A percentile compares a stretch with the other conserved stretches of the same genome.
These are phyloP conservation scores for Eudasyphora cyanicolor DNA, from an alignment of 2,888 invertebrate genomes.

Conservation along the genomic window DNA sequence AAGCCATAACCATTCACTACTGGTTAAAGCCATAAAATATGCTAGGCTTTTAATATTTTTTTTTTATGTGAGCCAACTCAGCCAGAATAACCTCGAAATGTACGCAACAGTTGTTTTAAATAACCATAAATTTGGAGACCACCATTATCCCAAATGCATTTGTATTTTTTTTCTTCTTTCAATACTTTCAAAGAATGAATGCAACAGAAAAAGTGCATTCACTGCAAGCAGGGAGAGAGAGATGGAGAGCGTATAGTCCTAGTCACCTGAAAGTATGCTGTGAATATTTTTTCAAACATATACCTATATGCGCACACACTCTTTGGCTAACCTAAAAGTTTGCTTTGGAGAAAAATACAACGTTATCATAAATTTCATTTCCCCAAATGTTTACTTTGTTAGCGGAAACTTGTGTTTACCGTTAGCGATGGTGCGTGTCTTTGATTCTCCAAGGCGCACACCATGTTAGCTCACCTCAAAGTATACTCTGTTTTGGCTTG, in stretches of 20 bases:
- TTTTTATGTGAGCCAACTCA: slow-evolving; percentile 12
- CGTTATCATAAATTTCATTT: slow-evolving; percentile 19
- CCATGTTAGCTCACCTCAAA: not conserved
- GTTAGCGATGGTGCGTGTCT: not conserved
- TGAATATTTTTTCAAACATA: no score
- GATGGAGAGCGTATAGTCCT: not conserved
- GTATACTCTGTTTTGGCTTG: not conserved
- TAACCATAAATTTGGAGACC: slow-evolving; percentile 40
- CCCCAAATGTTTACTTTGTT: not conserved
- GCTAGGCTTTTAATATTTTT: slow-evolving; percentile 28
- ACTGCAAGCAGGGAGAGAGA: not conserved
- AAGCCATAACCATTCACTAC: slow-evolving; percentile 5
- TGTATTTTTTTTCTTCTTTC: no score
- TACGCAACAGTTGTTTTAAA: slow-evolving; percentile 65
- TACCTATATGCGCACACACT: not conserved
- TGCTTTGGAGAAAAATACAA: slow-evolving; percentile 2
- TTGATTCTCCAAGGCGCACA: not conserved
- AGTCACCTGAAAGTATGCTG: not conserved
- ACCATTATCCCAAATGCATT: slow-evolving; percentile 11
- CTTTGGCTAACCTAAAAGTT: not conserved
- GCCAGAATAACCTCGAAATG: slow-evolving; percentile 28
- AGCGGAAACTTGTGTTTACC: slow-evolving; percentile 1
- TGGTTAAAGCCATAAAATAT: slow-evolving; percentile 50
- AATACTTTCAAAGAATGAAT: not conserved
- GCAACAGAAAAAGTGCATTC: no score